A percentile compares a stretch with the other conserved stretches of the same genome.
These are phyloP conservation scores for Cheilosia soror DNA, from an alignment of 2,888 invertebrate species.

Conservation along the genomic window DNA sequence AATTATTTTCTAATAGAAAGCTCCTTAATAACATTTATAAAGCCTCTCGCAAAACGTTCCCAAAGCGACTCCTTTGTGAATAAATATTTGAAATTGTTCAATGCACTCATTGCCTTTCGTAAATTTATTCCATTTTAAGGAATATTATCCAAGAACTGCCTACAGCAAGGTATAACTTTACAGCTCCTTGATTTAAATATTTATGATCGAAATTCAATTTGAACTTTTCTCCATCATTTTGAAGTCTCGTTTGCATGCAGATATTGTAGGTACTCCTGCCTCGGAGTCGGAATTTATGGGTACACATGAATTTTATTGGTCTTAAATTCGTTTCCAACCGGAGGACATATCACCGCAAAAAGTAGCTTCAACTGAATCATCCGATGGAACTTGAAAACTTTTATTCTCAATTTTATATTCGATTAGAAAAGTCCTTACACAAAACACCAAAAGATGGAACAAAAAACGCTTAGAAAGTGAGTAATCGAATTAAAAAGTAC, in stretches of 20 bases:
- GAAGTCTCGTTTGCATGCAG: background rate
- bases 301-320: too few species aligned
- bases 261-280: background rate
- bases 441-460: background rate
- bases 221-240: background rate
- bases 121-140: background rate
- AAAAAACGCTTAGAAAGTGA: background rate
- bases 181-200: background rate
- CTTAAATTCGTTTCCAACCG: too few species aligned
- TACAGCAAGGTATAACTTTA: background rate
- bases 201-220: background rate
- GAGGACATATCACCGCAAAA: too few species aligned
- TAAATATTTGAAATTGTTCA: background rate
- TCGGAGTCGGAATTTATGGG: background rate
- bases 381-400: background rate
- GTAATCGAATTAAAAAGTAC: background rate
- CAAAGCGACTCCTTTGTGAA: too few species aligned
- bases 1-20: too few species aligned
- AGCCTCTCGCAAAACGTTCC: too few species aligned
- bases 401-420: background rate
- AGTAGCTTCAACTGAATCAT: background rate
- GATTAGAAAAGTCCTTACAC: background rate
- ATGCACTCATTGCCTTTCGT: background rate
- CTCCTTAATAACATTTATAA: too few species aligned
- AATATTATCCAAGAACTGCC: background rate